phyloP scores from a whole-genome alignment of 2,888 invertebrate genomes.

The Archips crataeganus region DNA sequence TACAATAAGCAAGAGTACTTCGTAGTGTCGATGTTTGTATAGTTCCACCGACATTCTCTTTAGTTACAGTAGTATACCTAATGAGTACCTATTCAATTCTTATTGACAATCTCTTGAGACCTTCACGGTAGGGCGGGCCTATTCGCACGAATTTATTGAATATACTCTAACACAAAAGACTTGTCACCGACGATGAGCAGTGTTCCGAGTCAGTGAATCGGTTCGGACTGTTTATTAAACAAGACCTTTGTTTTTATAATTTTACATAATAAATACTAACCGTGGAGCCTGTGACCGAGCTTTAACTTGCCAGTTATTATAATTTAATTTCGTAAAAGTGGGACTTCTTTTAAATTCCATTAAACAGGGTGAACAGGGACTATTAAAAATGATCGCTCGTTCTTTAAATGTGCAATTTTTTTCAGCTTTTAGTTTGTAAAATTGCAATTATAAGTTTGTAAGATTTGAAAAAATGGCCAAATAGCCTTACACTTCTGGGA shows the following conservation, averaged over 20 bases:
- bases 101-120: slow-evolving; percentile 35
- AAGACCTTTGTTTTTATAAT: slow-evolving; percentile 22
- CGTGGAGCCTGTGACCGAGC: not conserved
- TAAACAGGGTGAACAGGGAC: not conserved
- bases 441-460: too few species aligned
- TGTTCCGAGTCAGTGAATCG: slow-evolving; percentile 11
- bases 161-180: slow-evolving; percentile 21
- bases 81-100: slow-evolving; percentile 21
- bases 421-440: too few species aligned
- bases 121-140: slow-evolving; percentile 59
- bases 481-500: too few species aligned
- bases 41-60: slow-evolving; percentile 23
- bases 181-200: slow-evolving; percentile 33
- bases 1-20: not conserved
- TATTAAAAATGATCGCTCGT: too few species aligned
- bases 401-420: too few species aligned
- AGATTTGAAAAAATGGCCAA: too few species aligned
- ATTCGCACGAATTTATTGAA: slow-evolving; percentile 43
- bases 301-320: not conserved
- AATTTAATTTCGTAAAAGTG: not conserved
- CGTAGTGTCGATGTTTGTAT: slow-evolving; percentile 4
- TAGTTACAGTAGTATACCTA: slow-evolving; percentile 16
- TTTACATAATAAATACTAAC: not conserved
- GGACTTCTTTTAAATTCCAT: not conserved
- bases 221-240: slow-evolving; percentile 27